Evolutionary conservation across 2,888 invertebrate species (phyloP), one percentile per base, ranked within the genome.

Genomic region (Tachystola acroxantha): DNA sequence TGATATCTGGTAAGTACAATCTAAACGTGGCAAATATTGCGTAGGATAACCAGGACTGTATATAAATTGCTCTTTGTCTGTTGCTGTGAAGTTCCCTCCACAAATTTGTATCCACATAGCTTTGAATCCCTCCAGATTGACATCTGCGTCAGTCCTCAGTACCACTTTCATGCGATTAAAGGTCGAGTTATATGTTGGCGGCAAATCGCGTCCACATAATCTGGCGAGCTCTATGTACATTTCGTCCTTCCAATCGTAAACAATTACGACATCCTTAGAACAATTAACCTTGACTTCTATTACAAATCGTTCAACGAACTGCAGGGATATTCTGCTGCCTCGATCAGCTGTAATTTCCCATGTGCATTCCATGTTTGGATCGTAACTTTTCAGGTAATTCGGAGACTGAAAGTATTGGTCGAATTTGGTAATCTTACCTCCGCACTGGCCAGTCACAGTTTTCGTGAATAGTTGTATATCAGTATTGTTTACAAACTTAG

Each of bases 11-110:
- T 94, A 96, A 34, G 87, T 80, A 62, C 96, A 96, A 32, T 79
- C 54, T 9, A 91, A 59, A 47, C 82, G 79, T 9, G 76, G 58
- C 4, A 77, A 79, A 64, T 96, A 97, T 13, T 56, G 48, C 1
- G 48, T 45, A 1, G 96, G 95, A 77, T 91, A 96, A 30, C 91
- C 91, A 0, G 97, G 96, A 57, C 94, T 94, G 14, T 81, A 80
- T n/a, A 96, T 69, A 26, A 73, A 68, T 55, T 89, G 87, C 41
- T 81, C 66, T 16, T 64, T 64, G 9, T 58, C 64, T 2, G 82
- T 81, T 0, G 90, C 92, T 32, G 77, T 64, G 48, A 91, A 90
- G 2, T 81, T 66, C 2, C 93, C 93, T 7, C 95, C 95, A 71
- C 97, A 97, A 41, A 89, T 89, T 44, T 89, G 69, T 12, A 63